Conservation (phyloP, 2,113 vertebrate species). For the Marmota flaviventris region DNA sequence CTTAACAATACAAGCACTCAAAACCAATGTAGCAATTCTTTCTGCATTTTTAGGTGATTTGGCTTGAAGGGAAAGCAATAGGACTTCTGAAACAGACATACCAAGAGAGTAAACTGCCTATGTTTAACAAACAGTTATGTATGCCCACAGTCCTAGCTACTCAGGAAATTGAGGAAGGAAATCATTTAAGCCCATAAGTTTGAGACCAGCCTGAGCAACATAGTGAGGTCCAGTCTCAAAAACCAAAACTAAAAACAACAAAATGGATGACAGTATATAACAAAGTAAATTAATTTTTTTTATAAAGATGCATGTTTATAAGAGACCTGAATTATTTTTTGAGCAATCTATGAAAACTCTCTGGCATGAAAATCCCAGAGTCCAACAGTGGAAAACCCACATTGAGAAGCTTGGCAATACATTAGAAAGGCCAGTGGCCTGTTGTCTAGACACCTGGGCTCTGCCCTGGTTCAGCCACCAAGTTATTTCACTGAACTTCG, state of each 20-base stretch:
- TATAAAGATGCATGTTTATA: slow-evolving; percentile 57
- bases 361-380: background rate
- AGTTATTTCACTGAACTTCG: background rate
- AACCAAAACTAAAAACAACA: background rate
- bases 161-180: background rate
- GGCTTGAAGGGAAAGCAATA: background rate
- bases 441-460: background rate
- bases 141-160: background rate
- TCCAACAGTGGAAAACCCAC: background rate
- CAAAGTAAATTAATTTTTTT: slow-evolving; percentile 55
- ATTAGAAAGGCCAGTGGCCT: background rate
- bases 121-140: slow-evolving; percentile 7
- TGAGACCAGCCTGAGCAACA: background rate
- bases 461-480: background rate
- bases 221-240: background rate
- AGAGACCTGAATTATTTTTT: slow-evolving; percentile 54
- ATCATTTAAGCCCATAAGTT: background rate
- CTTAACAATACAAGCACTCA: slow-evolving; percentile 27
- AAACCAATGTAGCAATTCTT: slow-evolving; percentile 46
- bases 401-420: background rate
- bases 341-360: slow-evolving; percentile 18
- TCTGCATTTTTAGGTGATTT: slow-evolving; percentile 67
- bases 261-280: slow-evolving; percentile 45
- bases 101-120: slow-evolving; percentile 43
- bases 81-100: slow-evolving; percentile 41